Percentiles rank a stretch among this genome's conserved stretches.
These are phyloP conservation scores for Platygyra sinensis DNA, from an alignment of 64 coral and sea anemone genomes.

Conservation along the genomic window DNA sequence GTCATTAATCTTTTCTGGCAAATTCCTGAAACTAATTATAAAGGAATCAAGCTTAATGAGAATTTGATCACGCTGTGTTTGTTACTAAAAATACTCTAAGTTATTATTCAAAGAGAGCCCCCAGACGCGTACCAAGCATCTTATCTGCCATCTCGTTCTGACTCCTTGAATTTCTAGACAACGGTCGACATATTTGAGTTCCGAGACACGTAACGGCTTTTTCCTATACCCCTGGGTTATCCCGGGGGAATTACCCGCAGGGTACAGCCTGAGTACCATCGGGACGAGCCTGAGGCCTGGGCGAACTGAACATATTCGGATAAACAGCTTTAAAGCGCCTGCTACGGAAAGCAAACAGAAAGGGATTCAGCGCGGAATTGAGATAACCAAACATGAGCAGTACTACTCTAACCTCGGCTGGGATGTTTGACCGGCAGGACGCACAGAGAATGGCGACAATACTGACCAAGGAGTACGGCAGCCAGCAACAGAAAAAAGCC, in stretches of 20 bases:
- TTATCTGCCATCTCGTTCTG: too few relatives aligned
- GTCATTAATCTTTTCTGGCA: too few relatives aligned
- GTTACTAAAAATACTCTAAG: background rate
- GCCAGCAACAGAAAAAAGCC: slow-evolving; percentile 37
- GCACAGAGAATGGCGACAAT: background rate
- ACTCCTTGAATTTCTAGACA: too few relatives aligned
- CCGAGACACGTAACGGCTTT: too few relatives aligned
- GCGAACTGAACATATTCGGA: background rate
- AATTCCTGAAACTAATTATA: background rate
- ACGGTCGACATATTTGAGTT: too few relatives aligned
- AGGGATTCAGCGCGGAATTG: slow-evolving; percentile 49
- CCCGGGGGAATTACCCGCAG: too few relatives aligned
- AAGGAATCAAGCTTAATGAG: background rate
- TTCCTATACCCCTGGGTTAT: too few relatives aligned
- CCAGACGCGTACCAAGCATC: background rate
- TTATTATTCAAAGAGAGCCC: background rate
- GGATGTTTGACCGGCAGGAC: background rate
- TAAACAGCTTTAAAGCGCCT: background rate
- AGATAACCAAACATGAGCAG: slow-evolving; percentile 56
- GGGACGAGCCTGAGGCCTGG: background rate
- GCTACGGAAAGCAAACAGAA: slow-evolving; percentile 43
- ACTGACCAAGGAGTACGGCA: slow-evolving; percentile 14
- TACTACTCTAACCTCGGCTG: background rate
- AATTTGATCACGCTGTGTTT: background rate
- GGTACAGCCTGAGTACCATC: too few relatives aligned